A percentile compares a stretch with the other conserved stretches of the same genome.
phyloP scores from a whole-genome alignment of 2,113 vertebrate species.

The Hassar affinis region DNA sequence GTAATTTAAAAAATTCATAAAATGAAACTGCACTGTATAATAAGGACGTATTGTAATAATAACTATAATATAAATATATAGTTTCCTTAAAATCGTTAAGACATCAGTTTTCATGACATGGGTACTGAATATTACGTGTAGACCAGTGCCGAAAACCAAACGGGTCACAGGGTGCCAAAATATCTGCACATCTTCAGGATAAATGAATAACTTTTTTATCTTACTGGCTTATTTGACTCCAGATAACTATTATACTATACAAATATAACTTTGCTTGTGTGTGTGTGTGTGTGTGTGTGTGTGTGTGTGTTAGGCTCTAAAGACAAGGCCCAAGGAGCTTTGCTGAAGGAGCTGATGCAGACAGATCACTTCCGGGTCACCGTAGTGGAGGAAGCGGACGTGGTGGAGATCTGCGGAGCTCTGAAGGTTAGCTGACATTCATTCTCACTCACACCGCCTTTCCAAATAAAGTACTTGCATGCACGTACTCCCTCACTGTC shows the following conservation, averaged over 20 bases:
- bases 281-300: not conserved
- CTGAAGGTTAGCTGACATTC: slow-evolving; percentile 80
- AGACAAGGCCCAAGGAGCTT: slow-evolving; percentile 76
- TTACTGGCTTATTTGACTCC: not conserved
- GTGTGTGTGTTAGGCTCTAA: slow-evolving; percentile 78
- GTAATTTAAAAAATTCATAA: no score
- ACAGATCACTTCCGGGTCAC: slow-evolving; percentile 89
- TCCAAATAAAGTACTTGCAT: not conserved
- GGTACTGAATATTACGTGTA: not conserved
- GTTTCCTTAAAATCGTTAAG: no score
- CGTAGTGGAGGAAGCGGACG: slow-evolving; percentile 87
- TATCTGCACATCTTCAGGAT: not conserved
- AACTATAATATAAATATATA: no score
- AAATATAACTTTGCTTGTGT: not conserved
- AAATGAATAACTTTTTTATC: not conserved
- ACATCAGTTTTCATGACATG: not conserved
- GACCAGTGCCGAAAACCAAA: no score
- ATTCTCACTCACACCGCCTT: not conserved
- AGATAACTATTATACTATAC: not conserved
- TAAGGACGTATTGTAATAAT: no score
- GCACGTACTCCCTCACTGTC: not conserved
- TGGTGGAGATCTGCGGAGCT: slow-evolving; percentile 95
- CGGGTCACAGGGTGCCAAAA: no score
- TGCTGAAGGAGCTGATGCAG: slow-evolving; percentile 93
- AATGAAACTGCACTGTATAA: no score